Evolutionary conservation across 2,888 invertebrate genomes (phyloP), one percentile per base, ranked within the genome.

Genomic region (Nymphalis c-album): DNA sequence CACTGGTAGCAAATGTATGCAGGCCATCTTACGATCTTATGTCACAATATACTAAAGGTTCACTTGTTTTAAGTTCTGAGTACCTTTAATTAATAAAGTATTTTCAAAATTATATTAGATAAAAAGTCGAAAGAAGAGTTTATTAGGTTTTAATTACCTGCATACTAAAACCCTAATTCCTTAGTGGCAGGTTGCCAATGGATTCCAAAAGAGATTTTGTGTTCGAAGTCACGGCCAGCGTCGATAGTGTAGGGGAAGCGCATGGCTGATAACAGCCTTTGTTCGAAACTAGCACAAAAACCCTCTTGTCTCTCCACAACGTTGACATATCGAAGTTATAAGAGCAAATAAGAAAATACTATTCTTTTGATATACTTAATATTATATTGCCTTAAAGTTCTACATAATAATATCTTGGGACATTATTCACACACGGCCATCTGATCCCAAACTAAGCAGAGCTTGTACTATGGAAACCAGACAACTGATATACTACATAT

Each of bases 261-360:
- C 64, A 48, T 46, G 50, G 67, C 62, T 64, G 68, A 67, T 68
- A 62, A 68, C 61, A 48, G 35, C 68, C 64, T 65, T 73, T 73
- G 73, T 73, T 71, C 55, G 62, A 71, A 73, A 73, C 68, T 73
- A 63, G 73, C 69, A 73, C 71, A 73, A 71, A 72, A 68, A 70
- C 61, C 50, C 73, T 67, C 71, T 73, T 68, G 60, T 68, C 55
- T 68, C 50, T 45, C 60, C 59, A 60, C 66, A 60, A 60, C 63
- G 63, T 60, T 48, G 67, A 60, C 64, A 61, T 68, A 68, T 65
- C 68, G 68, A 59, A 63, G 46, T 60, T 58, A 63, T 46, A 22
- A 64, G 40, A 40, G 51, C 53, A 18, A 60, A 66, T 35, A 60
- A 66, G 55, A 66, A 57, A 60, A 60, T n/a, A 66, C 60, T 60